Evolutionary conservation across 2,888 invertebrate genomes (phyloP).

Genomic region (Nudaria mundana): DNA sequence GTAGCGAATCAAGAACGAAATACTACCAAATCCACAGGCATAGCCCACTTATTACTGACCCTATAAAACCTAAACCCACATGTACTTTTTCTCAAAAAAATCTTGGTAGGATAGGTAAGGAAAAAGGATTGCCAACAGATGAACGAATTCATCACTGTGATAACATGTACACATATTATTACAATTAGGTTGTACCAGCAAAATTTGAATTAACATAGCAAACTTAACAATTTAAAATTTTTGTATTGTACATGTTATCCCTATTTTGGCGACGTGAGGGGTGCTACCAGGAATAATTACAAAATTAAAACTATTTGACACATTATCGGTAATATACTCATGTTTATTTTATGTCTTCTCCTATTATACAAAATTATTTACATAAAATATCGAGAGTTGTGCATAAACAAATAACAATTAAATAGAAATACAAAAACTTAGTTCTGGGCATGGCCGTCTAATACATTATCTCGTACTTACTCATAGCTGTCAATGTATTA

Average conservation of each 20-base stretch:
- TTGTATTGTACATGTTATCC: conserved; percentile 74
- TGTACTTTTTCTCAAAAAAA: too few species aligned
- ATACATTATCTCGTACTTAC: conserved; percentile 73
- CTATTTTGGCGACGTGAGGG: conserved; percentile 78
- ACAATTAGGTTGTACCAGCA: conserved; percentile 7
- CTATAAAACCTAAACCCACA: too few species aligned
- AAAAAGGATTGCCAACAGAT: conserved; percentile 64
- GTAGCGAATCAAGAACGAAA: too few species aligned
- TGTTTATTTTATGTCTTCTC: conserved; percentile 81
- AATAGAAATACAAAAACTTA: conserved; percentile 80
- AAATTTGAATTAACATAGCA: conserved; percentile 7
- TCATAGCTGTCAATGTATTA: conserved; percentile 77
- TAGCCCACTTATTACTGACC: too few species aligned
- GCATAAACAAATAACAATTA: conserved; percentile 83
- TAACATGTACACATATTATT: conserved; percentile 68
- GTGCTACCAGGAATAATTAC: conserved; percentile 83
- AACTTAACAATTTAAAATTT: conserved; percentile 19
- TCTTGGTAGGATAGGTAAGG: conserved; percentile 45
- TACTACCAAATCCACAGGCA: too few species aligned
- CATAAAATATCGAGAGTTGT: conserved; percentile 82
- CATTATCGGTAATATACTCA: conserved; percentile 81
- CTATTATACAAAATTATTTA: conserved; percentile 82
- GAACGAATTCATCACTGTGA: conserved; percentile 56
- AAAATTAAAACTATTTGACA: conserved; percentile 81
- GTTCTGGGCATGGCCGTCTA: conserved; percentile 73